These are phyloP conservation scores for Blennius ocellaris DNA, from an alignment of 2,113 vertebrate genomes.

Conservation along the genomic window DNA sequence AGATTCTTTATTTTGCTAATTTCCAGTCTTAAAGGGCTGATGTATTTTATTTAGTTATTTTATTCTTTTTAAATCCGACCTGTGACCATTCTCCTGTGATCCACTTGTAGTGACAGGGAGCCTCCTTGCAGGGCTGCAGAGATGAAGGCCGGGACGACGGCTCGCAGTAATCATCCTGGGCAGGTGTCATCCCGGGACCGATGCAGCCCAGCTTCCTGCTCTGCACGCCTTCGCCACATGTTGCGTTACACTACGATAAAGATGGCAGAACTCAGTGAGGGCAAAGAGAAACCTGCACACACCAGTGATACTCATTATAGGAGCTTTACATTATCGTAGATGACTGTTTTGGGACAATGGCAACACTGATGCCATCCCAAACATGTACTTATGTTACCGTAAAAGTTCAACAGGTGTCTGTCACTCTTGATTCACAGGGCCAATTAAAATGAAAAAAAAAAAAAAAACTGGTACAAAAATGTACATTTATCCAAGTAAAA, in stretches of 20 bases:
- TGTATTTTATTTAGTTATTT: background rate
- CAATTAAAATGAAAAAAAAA: slow-evolving; percentile 34
- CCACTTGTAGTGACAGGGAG: slow-evolving; percentile 85
- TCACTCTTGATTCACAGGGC: slow-evolving; percentile 27
- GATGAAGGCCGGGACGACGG: slow-evolving; percentile 77
- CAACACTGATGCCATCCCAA: slow-evolving; percentile 6
- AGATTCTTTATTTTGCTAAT: too few species aligned
- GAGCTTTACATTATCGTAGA: background rate
- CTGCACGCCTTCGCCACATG: slow-evolving; percentile 82
- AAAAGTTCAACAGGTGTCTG: slow-evolving; percentile 22
- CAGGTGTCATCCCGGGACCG: slow-evolving; percentile 70
- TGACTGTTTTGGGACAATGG: background rate
- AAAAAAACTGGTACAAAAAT: slow-evolving; percentile 22
- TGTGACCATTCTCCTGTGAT: slow-evolving; percentile 87
- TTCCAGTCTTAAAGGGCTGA: too few species aligned
- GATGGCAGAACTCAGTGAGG: background rate
- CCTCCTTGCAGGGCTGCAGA: slow-evolving; percentile 77
- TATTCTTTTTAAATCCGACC: slow-evolving; percentile 76
- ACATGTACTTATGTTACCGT: slow-evolving; percentile 31
- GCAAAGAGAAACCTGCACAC: slow-evolving; percentile 23
- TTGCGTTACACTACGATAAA: slow-evolving; percentile 84
- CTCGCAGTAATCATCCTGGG: slow-evolving; percentile 86
- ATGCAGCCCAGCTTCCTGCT: slow-evolving; percentile 84
- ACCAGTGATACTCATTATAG: too few species aligned
- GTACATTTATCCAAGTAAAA: background rate